Evolutionary conservation across 1,140 invertebrate genomes (phyloP).

Genomic region (Tigriopus japonicus): DNA sequence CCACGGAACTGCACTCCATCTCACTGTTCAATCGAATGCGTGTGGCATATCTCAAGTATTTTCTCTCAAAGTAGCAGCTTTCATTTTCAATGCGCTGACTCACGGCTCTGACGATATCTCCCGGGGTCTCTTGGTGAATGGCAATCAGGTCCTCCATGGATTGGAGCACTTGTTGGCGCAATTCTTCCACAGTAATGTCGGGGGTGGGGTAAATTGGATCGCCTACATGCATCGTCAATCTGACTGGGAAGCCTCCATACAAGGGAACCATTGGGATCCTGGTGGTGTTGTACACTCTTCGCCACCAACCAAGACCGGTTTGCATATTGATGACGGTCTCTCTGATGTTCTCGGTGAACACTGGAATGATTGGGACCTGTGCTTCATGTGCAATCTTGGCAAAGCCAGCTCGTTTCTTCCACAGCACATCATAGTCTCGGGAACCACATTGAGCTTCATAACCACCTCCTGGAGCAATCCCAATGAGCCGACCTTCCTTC

Average conservation of each 20-base stretch:
- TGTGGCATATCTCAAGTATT: too few relatives aligned
- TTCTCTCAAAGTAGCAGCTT: too few relatives aligned
- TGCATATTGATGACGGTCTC: constrained; percentile 77
- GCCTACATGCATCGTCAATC: constrained; percentile 71
- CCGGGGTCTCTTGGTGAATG: constrained; percentile 5
- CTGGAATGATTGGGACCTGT: constrained; percentile 64
- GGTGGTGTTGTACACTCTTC: constrained; percentile 54
- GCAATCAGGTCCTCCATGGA: constrained; percentile 1
- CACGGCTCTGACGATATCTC: neutral
- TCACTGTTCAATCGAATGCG: too few relatives aligned
- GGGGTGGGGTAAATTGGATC: constrained; percentile 53
- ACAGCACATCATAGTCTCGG: constrained; percentile 67
- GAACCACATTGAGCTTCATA: constrained; percentile 91
- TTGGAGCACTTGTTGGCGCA: constrained; percentile 47
- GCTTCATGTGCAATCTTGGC: constrained; percentile 88
- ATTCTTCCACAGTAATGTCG: constrained; percentile 46
- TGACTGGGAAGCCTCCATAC: constrained; percentile 95
- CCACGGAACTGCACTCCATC: too few relatives aligned
- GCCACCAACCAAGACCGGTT: constrained; percentile 46
- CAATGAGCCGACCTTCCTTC: constrained; percentile 68
- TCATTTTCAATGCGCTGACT: constrained; percentile 1
- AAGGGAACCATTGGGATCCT: constrained; percentile 78
- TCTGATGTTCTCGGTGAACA: constrained; percentile 89
- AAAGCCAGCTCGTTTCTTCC: constrained; percentile 85
- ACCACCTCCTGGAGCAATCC: constrained; percentile 92